Base-by-base conservation (phyloP, 2,113 vertebrate genomes). In the Scortum barcoo region DNA sequence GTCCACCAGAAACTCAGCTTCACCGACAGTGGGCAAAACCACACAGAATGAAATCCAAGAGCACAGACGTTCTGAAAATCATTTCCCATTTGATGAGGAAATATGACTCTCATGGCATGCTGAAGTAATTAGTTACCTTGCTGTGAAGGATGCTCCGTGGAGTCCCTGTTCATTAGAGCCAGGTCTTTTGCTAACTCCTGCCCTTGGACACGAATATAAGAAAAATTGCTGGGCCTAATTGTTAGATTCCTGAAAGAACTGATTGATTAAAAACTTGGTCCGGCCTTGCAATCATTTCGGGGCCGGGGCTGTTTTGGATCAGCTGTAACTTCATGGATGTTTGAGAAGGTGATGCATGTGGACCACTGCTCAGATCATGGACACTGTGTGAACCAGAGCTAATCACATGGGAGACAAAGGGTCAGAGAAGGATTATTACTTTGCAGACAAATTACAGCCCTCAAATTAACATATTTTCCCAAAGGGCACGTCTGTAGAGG, bases 81-180 rank as follows among this genome's bases (percentile, higher is more conserved):
- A 93, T 94, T 94, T 94, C 89, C 90, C 88, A 86, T 93, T 91
- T 92, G 90, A 95, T 94, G 93, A 96, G 86, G 94, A 95, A 94
- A 95, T 90, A 85, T 80, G 88, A 95, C 81, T 83, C 87, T 87
- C 20, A 44, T 73, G 85, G 87, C 95, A 95, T 93, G 84, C 83
- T 95, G 94, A 94, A 95, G 88, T 94, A 94, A 94, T 95, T 95
- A 94, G 91, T 86, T 89, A 88, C 84, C 86, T 89, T 90, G 77
- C 90, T 86, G 86, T 89, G 80, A 93, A 89, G 90, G 90, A 93
- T 93, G 86, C 88, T 92, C 82, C 78, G 8, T 42, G 58, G 87
- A 91, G 79, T 86, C 80, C 80, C 60, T 20, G 56, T 91, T 93
- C 88, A 93, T 93, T 90, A 90, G 80, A 86, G 79, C 81, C 86